Conservation (phyloP, 2,888 invertebrate species). For the Amblyjoppa fuscipennis region DNA sequence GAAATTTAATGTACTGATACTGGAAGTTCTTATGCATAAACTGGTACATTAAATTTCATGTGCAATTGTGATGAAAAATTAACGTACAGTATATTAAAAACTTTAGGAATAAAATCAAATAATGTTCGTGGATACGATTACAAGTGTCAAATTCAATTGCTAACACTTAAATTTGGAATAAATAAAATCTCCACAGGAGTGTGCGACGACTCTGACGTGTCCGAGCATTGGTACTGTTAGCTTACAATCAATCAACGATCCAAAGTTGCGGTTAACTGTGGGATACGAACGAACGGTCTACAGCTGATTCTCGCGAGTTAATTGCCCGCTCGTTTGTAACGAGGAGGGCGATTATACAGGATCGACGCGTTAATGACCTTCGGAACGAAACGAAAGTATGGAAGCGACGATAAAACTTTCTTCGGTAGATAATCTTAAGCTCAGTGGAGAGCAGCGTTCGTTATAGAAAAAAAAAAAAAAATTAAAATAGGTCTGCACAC, state of each 20-base stretch:
- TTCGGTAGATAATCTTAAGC: constrained; percentile 74
- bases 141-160: too few relatives aligned
- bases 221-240: too few relatives aligned
- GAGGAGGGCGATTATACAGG: constrained; percentile 2
- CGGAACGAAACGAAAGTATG: constrained; percentile 76
- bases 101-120: too few relatives aligned
- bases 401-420: constrained; percentile 76
- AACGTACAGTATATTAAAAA: too few relatives aligned
- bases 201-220: too few relatives aligned
- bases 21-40: too few relatives aligned
- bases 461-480: constrained; percentile 5
- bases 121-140: too few relatives aligned
- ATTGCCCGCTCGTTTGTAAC: constrained; percentile 42
- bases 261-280: not conserved
- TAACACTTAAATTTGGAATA: too few relatives aligned
- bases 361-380: constrained; percentile 82
- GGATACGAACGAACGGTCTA: not conserved
- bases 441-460: constrained; percentile 21
- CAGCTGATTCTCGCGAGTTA: constrained; percentile 14
- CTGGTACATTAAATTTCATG: too few relatives aligned
- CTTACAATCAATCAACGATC: not conserved
- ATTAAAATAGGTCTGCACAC: constrained; percentile 31
- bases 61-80: too few relatives aligned
- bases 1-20: too few relatives aligned
- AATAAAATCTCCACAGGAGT: too few relatives aligned